Percentiles rank a stretch among this genome's conserved stretches.
These are phyloP conservation scores for Drosophila neotestacea DNA, from an alignment of 2,888 invertebrate species.

Conservation along the genomic window DNA sequence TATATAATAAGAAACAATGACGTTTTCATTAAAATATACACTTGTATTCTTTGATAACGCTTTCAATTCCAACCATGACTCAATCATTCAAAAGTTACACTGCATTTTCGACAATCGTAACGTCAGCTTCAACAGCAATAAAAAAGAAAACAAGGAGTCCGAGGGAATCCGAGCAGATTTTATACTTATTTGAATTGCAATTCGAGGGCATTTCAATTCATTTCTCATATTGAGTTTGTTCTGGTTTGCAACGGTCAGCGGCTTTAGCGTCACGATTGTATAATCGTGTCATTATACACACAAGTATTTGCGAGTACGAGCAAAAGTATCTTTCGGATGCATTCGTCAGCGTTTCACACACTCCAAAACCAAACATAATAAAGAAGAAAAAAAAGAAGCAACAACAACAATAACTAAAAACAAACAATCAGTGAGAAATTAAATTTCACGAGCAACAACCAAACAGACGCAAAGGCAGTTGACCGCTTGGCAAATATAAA, in stretches of 20 bases:
- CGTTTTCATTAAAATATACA: not conserved
- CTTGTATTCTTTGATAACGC: conserved; percentile 2
- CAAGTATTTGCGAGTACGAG: conserved; percentile 17
- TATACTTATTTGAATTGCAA: conserved; percentile 32
- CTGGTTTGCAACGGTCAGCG: conserved; percentile 36
- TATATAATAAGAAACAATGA: conserved; percentile 4
- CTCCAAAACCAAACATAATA: conserved; percentile 17
- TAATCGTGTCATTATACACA: conserved; percentile 56
- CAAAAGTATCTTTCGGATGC: conserved; percentile 43
- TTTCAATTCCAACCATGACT: conserved; percentile 6
- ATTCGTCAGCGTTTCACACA: conserved; percentile 73
- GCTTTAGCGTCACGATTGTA: conserved; percentile 66
- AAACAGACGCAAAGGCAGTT: conserved; percentile 71
- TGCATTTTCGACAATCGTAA: conserved; percentile 9
- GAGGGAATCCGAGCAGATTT: conserved; percentile 16
- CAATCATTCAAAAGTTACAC: conserved; percentile 6
- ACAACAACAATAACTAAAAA: conserved; percentile 35
- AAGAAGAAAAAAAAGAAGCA: conserved; percentile 10
- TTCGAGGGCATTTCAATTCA: conserved; percentile 35
- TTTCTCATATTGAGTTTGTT: conserved; percentile 32
- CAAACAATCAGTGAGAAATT: conserved; percentile 59
- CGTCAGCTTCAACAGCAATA: not conserved
- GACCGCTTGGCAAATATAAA: conserved; percentile 74
- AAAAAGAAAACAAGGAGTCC: not conserved
- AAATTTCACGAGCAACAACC: conserved; percentile 62